Evolutionary conservation across 2,888 invertebrate genomes (phyloP), one percentile per base, ranked within the genome.

Genomic region (Criorhina ranunculi): DNA sequence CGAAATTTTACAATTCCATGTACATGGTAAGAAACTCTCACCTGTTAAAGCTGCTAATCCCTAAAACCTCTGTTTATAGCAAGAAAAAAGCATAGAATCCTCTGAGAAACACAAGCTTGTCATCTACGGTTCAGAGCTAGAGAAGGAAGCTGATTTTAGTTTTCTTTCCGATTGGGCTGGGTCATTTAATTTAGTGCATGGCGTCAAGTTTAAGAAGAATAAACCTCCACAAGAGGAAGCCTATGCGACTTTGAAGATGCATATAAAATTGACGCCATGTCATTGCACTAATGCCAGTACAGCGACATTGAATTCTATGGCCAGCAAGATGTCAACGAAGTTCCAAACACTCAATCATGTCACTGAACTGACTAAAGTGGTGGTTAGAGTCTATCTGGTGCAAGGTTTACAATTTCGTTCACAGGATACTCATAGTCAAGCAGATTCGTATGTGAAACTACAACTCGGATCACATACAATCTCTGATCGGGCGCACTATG

Each of bases 401-500:
- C 94, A 94, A 91, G 97, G 94, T 0, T 89, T 95, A 8, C 94
- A 95, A 88, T 92, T 98, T 15, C 93, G 94, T 76, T 95, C 96
- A 0, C 95, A 94, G 86, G 96, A 97, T 88, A 92, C 94, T 11
- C 93, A 92, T 82, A 95, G 95, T 6, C 94, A 95, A 90, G 95
- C 96, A 0, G 96, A 98, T 91, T 95, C 97, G 0, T 98, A 96
- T 89, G 92, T 97, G 0, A 93, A 94, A 11, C 90, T 98, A 6
- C 93, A 93, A 69, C 93, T 97, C 51, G 96, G 96, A 0, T 93
- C 93, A 57, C 94, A 94, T 75, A 92, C 91, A 3, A 91, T 95
- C 44, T 93, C 93, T 44, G 96, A 97, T 90, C 93, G 94, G 62
- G 95, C 95, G 12, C 94, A 94, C 88, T 95, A 94, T 89, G 92